These are phyloP conservation scores for Ochropleura plecta DNA, from an alignment of 2,888 invertebrate genomes.

Conservation along the genomic window DNA sequence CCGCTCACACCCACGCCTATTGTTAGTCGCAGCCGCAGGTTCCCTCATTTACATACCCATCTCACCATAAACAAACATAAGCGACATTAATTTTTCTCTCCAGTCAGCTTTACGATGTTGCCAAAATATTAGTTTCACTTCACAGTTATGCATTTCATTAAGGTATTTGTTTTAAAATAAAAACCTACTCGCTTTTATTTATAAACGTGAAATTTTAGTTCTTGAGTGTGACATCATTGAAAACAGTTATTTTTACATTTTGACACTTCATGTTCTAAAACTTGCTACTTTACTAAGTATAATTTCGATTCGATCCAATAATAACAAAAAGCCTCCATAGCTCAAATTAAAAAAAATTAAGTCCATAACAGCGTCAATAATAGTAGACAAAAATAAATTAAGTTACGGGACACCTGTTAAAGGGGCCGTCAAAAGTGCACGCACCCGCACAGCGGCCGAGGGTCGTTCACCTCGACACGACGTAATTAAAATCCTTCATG, in stretches of 20 bases:
- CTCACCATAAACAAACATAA: constrained; percentile 69
- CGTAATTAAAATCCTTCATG: constrained; percentile 91
- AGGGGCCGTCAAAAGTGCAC: constrained; percentile 80
- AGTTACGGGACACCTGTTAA: constrained; percentile 77
- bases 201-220: constrained; percentile 3
- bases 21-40: constrained; percentile 69
- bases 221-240: constrained; percentile 43
- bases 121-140: constrained; percentile 61
- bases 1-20: constrained; percentile 75
- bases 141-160: constrained; percentile 63
- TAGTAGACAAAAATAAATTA: constrained; percentile 62
- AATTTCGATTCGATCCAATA: constrained; percentile 16
- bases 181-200: constrained; percentile 10
- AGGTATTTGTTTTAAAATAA: constrained; percentile 24
- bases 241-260: constrained; percentile 35
- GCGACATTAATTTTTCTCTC: constrained; percentile 62
- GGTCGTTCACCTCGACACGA: constrained; percentile 84
- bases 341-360: constrained; percentile 28
- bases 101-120: constrained; percentile 59
- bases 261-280: constrained; percentile 15
- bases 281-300: constrained; percentile 12
- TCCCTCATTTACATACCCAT: constrained; percentile 75
- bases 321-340: constrained; percentile 29
- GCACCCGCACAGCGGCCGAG: constrained; percentile 74
- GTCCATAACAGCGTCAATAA: constrained; percentile 40